phyloP scores from a whole-genome alignment of 2,888 invertebrate species.

The Philopedon plagiatum region DNA sequence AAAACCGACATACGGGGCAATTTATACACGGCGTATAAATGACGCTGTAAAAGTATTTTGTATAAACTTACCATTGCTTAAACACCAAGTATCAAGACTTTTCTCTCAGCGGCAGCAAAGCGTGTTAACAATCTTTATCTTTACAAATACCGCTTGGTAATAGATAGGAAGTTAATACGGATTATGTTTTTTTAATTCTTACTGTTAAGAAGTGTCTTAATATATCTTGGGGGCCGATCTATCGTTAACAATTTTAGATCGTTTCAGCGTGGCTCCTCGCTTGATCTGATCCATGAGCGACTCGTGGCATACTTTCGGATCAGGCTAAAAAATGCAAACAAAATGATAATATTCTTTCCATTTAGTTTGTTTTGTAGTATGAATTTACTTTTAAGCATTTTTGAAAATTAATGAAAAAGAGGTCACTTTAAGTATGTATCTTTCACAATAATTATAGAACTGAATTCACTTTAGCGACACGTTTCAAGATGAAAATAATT shows the following conservation, averaged over 20 bases:
- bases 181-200: not conserved
- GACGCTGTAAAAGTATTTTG: no score
- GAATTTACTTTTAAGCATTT: no score
- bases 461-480: no score
- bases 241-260: slow-evolving; percentile 85
- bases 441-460: no score
- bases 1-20: no score
- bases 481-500: no score
- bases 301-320: slow-evolving; percentile 85
- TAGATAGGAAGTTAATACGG: not conserved
- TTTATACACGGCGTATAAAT: no score
- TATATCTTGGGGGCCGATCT: slow-evolving; percentile 90
- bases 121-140: not conserved
- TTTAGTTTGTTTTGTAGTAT: no score
- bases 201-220: slow-evolving; percentile 18
- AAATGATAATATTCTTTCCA: not conserved
- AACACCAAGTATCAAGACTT: not conserved
- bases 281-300: slow-evolving; percentile 96
- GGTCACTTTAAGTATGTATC: no score
- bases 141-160: not conserved
- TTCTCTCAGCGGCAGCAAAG: not conserved
- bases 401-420: no score
- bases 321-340: slow-evolving; percentile 72
- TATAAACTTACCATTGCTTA: not conserved
- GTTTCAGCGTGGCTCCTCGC: slow-evolving; percentile 85